Conservation (phyloP, 2,888 invertebrate genomes). For the Notocelia uddmanniana region DNA sequence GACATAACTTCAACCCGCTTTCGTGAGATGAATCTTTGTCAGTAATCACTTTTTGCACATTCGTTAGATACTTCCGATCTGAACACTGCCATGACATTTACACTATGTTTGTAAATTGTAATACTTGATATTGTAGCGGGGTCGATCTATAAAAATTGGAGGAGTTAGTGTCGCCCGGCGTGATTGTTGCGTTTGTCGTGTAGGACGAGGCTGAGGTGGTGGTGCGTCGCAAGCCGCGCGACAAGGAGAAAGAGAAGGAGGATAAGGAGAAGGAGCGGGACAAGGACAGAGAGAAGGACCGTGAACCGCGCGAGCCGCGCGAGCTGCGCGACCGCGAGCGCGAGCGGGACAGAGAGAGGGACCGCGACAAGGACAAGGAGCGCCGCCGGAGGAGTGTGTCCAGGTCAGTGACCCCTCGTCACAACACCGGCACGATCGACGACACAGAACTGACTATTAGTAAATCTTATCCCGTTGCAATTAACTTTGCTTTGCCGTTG, state of each 20-base stretch:
- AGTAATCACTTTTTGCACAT: constrained; percentile 9
- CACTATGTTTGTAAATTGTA: no score
- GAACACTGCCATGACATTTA: background rate
- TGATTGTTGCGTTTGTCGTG: constrained; percentile 54
- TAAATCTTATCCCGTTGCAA: no score
- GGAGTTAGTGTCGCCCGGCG: background rate
- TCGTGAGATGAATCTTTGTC: background rate
- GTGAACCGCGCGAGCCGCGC: constrained; percentile 67
- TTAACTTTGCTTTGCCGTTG: no score
- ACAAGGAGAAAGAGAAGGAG: constrained; percentile 60
- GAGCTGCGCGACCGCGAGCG: constrained; percentile 65
- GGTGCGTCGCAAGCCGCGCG: constrained; percentile 79
- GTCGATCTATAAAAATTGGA: background rate
- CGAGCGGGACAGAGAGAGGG: constrained; percentile 84
- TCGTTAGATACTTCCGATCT: background rate
- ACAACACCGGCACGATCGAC: no score
- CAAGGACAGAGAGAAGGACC: constrained; percentile 50
- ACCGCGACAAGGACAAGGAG: constrained; percentile 89
- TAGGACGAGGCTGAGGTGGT: constrained; percentile 90
- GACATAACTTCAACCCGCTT: background rate
- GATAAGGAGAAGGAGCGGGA: constrained; percentile 72
- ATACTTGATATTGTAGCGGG: background rate
- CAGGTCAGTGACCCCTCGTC: constrained; percentile 56
- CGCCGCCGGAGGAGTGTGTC: constrained; percentile 62
- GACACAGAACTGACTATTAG: no score